A percentile compares a stretch with the other conserved stretches of the same genome.
Evolutionary conservation across 2,888 invertebrate species (phyloP).

Genomic region (Pachydiplax longipennis): DNA sequence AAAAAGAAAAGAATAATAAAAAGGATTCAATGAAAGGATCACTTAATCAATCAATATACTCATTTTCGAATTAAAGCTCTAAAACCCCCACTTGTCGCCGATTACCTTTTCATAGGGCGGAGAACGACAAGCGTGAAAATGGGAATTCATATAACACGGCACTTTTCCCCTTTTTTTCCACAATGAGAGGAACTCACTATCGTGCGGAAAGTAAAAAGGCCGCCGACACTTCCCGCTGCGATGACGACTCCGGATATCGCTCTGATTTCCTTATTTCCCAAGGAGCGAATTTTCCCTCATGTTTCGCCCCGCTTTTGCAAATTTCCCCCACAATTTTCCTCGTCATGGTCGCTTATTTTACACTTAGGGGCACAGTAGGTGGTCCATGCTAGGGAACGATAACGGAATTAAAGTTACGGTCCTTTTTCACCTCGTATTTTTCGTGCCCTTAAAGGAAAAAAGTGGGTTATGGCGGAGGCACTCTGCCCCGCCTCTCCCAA

Average conservation of each 20-base stretch:
- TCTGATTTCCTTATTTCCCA: conserved; percentile 34
- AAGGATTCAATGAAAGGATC: too few relatives aligned
- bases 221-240: not conserved
- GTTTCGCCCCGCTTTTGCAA: conserved; percentile 23
- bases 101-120: not conserved
- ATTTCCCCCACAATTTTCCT: not conserved
- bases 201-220: not conserved
- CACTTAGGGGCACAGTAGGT: conserved; percentile 37
- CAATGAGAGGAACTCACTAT: not conserved
- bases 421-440: conserved; percentile 44
- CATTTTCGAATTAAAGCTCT: not conserved
- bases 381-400: conserved; percentile 37
- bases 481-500: not conserved
- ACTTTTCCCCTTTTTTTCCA: not conserved
- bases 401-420: conserved; percentile 40
- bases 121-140: not conserved
- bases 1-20: too few relatives aligned
- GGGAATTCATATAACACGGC: conserved; percentile 14
- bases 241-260: conserved; percentile 35
- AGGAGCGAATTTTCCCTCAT: not conserved
- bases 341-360: conserved; percentile 28
- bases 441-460: not conserved
- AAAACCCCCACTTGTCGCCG: not conserved
- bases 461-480: not conserved
- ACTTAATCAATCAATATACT: not conserved